These are phyloP conservation scores for Bothrops jararaca DNA, from an alignment of 2,113 vertebrate species.

Conservation along the genomic window DNA sequence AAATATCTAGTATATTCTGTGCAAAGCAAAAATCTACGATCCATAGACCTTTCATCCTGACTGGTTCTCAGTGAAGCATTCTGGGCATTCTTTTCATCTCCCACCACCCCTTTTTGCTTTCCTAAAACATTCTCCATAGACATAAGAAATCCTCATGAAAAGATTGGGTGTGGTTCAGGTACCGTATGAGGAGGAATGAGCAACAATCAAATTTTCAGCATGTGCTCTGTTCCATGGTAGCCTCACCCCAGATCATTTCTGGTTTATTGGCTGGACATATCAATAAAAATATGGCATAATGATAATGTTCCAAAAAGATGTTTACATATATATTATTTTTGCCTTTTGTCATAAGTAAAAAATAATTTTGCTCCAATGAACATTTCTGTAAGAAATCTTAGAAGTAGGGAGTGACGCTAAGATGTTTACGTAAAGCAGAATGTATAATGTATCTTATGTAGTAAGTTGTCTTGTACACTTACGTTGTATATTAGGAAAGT, in stretches of 20 bases:
- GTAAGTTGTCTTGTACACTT: not conserved
- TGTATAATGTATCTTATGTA: not conserved
- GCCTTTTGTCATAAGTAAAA: not conserved
- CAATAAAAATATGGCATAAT: not conserved
- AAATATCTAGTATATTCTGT: not conserved
- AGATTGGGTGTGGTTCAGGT: not conserved
- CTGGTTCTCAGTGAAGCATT: not conserved
- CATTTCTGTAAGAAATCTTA: not conserved
- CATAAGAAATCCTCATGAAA: not conserved
- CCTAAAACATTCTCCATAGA: not conserved
- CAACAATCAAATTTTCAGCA: not conserved
- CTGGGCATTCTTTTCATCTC: not conserved
- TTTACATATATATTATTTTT: not conserved
- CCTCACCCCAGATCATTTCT: not conserved
- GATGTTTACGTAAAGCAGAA: not conserved
- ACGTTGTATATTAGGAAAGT: not conserved
- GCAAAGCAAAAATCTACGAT: not conserved
- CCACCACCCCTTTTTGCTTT: not conserved
- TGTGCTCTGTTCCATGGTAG: not conserved
- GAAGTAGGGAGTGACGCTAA: not conserved
- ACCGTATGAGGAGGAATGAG: not conserved
- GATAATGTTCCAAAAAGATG: not conserved
- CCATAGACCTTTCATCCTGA: not conserved
- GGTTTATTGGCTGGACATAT: not conserved
- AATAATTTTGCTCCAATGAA: not conserved